Percentiles rank a stretch among this genome's conserved stretches.
These are phyloP conservation scores for Scaptomyza reducta DNA, from an alignment of 2,888 invertebrate genomes.

Conservation along the genomic window DNA sequence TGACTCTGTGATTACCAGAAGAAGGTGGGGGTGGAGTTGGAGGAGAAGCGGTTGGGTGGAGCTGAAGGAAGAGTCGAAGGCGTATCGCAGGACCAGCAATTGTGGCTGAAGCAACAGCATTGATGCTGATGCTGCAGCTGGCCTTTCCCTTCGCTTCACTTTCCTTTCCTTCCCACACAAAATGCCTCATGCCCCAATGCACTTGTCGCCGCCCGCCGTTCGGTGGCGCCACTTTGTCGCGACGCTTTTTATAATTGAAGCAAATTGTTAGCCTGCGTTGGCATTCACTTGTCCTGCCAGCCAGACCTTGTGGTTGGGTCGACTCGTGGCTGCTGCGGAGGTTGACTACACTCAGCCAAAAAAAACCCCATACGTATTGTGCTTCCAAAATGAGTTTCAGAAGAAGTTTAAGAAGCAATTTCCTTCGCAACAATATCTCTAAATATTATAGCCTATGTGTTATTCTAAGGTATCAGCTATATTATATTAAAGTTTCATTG, in stretches of 20 bases:
- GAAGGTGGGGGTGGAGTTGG: constrained; percentile 1
- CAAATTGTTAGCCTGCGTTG: constrained; percentile 77
- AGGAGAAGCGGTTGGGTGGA: constrained; percentile 1
- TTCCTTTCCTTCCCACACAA: not conserved
- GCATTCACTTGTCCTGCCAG: constrained; percentile 61
- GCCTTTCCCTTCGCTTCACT: constrained; percentile 28
- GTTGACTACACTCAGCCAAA: not conserved
- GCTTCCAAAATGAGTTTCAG: no score
- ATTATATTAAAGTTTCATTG: no score
- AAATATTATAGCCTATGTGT: no score
- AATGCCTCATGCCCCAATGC: constrained; percentile 42
- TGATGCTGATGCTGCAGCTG: constrained; percentile 26
- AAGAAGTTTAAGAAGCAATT: no score
- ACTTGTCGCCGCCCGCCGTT: constrained; percentile 57
- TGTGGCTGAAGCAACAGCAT: constrained; percentile 35
- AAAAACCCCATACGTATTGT: no score
- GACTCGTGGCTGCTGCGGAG: constrained; percentile 10
- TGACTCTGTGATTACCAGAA: constrained; percentile 62
- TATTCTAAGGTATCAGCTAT: no score
- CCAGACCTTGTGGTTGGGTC: constrained; percentile 7
- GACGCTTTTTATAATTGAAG: constrained; percentile 80
- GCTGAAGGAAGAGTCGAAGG: not conserved
- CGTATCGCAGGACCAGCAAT: not conserved
- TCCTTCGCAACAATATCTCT: no score
- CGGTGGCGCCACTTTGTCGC: constrained; percentile 80